Base-by-base conservation (phyloP, 64 coral and sea anemone species). In the Catalaphyllia jardinei region DNA sequence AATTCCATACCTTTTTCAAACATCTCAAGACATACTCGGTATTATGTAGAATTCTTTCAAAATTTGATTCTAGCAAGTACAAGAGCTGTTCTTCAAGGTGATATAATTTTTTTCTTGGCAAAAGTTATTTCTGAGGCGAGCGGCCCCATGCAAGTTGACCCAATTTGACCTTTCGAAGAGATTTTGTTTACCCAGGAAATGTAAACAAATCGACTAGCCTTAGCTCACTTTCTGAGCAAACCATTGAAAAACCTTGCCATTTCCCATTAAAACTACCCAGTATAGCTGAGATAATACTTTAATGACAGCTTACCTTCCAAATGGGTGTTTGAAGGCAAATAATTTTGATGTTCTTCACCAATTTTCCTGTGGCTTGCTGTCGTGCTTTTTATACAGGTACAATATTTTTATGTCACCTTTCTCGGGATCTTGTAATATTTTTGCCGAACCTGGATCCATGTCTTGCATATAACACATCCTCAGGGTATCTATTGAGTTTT, bases 261-360 rank as follows among this genome's bases (percentile, higher is more conserved):
- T 76, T 76, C 74, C 74, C 74, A 76, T 76, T 76, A 76, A 76
- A 76, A 46, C 60, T 62, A 18, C 60, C 6, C 60, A 62, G 60
- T 62, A 22, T 0, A 62, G 6, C 60, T 62, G 60, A 62, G 60
- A 62, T 62, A 62, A 19, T 62, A 19, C 60, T 62, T 77, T 39
- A 39, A 77, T 77, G 39, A 77, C 74, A 77, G 74, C 74, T 77
- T 77, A 77, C 74, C 74, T 77, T 77, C 74, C 74, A 77, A 77
- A 52, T 77, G 74, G 74, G 74, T 51, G 74, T 77, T 77, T 77
- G 74, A 77, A 77, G 74, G 74, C 74, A 77, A 77, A 77, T 77
- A 77, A 77, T 22, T 77, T 77, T 50, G 74, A 77, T 52, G 74
- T 46, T 46, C 42, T 46, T n/a, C n/a, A n/a, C n/a, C n/a, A n/a